Evolutionary conservation across 2,113 vertebrate species (phyloP).

Genomic region (Labeo rohita): DNA sequence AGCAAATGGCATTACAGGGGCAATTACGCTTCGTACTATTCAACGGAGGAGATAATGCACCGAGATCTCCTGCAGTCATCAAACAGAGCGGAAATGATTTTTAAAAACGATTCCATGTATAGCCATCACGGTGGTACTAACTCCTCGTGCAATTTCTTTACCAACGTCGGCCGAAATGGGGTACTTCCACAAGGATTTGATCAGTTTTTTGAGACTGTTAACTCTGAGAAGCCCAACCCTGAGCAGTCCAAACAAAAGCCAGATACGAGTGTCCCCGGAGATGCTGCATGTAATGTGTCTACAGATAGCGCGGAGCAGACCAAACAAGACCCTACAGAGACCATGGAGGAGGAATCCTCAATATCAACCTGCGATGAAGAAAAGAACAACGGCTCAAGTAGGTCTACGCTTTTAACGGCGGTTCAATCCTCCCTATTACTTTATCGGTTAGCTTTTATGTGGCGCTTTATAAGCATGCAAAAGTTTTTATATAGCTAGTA

Average conservation of each 20-base stretch:
- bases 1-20: constrained; percentile 94
- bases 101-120: constrained; percentile 90
- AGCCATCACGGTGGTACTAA: constrained; percentile 81
- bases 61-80: constrained; percentile 83
- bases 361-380: constrained; percentile 86
- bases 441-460: constrained; percentile 87
- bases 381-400: constrained; percentile 90
- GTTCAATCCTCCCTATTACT: constrained; percentile 74
- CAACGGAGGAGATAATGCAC: constrained; percentile 89
- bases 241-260: constrained; percentile 81
- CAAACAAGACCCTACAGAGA: constrained; percentile 79
- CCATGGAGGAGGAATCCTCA: constrained; percentile 82
- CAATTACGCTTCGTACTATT: constrained; percentile 94
- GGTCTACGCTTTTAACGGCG: constrained; percentile 72
- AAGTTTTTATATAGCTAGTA: constrained; percentile 98
- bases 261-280: constrained; percentile 76
- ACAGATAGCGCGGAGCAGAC: constrained; percentile 79
- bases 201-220: constrained; percentile 90
- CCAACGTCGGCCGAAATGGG: constrained; percentile 90
- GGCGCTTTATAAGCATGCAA: constrained; percentile 98
- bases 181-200: constrained; percentile 97
- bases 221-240: constrained; percentile 68
- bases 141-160: constrained; percentile 87
- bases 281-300: constrained; percentile 74
- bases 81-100: constrained; percentile 88